Percentiles rank a stretch among this genome's conserved stretches.
Conservation (phyloP, 2,888 invertebrate genomes). For the Hylaea fasciaria region DNA sequence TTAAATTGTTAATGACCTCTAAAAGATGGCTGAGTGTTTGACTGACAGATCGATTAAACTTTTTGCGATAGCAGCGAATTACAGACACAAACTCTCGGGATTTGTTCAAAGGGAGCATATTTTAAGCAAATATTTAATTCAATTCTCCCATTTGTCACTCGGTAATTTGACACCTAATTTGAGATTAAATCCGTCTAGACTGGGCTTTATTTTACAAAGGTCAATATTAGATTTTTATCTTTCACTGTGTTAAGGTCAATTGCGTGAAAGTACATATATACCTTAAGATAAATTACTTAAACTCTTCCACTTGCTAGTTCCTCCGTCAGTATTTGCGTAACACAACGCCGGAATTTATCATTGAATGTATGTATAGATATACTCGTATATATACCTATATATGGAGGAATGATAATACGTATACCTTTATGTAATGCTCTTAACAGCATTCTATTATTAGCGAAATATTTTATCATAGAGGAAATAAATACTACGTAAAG, state of each 20-base stretch:
- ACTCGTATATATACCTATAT: no score
- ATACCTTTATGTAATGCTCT: no score
- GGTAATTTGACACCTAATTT: conserved; percentile 45
- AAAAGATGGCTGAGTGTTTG: conserved; percentile 36
- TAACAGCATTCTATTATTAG: no score
- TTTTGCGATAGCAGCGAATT: conserved; percentile 37
- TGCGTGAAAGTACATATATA: no score
- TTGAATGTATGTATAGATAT: no score
- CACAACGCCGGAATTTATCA: no score
- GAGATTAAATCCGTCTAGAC: conserved; percentile 38
- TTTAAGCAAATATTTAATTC: conserved; percentile 13
- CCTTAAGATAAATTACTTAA: no score
- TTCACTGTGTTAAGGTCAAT: not conserved
- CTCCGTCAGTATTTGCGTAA: no score
- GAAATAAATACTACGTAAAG: no score
- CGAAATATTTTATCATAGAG: no score
- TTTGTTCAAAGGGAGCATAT: conserved; percentile 2
- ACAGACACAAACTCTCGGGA: not conserved
- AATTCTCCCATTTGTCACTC: conserved; percentile 43
- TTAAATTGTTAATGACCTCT: conserved; percentile 18
- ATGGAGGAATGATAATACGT: no score
- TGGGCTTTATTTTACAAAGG: not conserved
- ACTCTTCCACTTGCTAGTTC: no score
- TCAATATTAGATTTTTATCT: not conserved
- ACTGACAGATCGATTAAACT: conserved; percentile 65